Evolutionary conservation across 2,113 vertebrate species (phyloP), one percentile per base, ranked within the genome.

Genomic region (Illadopsis cleaveri): DNA sequence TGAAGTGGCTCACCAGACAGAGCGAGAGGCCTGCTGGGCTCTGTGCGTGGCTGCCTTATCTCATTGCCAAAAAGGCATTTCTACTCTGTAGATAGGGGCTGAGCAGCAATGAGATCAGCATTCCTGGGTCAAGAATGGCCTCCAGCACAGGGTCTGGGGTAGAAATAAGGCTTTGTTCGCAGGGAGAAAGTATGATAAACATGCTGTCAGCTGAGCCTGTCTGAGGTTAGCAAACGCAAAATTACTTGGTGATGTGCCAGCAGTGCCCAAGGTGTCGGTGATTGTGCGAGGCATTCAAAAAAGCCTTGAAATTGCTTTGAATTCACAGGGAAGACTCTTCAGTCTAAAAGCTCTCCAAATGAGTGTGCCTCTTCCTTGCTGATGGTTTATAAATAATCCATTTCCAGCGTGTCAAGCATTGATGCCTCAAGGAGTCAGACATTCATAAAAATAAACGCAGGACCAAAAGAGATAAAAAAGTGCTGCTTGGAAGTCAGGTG

Each of bases 21-120:
- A 71, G 62, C 19, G 4, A 87, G 93, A 51, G 94, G 81, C 91
- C 93, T 0, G 0, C 92, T 79, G 51, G 10, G 7, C 31, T 76
- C 61, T 7, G 6, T 38, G 37, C 4, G 0, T 0, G 23, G 23
- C 18, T 64, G 83, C 60, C 85, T 96, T 96, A 97, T 96, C 93
- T 95, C 50, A 19, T 5, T 89, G 95, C 71, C 91, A 42, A 65
- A 94, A 85, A 87, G 73, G 81, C 44, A 95, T 96, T 95, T 88
- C 94, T 86, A 11, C 76, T 38, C 75, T 91, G 94, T 53, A 82
- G 94, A 95, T 87, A 93, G 0, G 15, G 78, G 54, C 75, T 1
- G 13, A 57, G 84, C 45, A 42, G 87, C 20, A 2, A 15, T 42
- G 81, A 56, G 86, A 53, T 35, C 19, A 6, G n/a, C 82, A 88